Evolutionary conservation across 1,140 invertebrate species (phyloP).

Genomic region (Propsilocerus akamusi): DNA sequence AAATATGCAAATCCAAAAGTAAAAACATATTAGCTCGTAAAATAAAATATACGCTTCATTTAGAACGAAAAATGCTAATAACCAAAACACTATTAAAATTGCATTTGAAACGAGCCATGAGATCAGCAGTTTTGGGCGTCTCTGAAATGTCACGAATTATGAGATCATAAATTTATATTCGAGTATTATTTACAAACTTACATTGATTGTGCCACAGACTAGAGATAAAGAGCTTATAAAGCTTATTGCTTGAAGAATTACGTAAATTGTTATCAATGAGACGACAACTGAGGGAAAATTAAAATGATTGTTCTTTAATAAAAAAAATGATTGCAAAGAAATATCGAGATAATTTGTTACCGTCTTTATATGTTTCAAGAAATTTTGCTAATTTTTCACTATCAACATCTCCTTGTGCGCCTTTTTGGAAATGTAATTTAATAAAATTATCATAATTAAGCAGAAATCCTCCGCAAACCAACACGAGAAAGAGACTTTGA

Average conservation of each 20-base stretch:
- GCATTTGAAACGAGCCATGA: neutral
- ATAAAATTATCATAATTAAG: neutral
- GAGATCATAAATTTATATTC: neutral
- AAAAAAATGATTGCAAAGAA: neutral
- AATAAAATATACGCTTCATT: neutral
- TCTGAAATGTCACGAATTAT: neutral
- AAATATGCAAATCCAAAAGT: slow-evolving; percentile 1
- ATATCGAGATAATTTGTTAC: neutral
- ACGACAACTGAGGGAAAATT: neutral
- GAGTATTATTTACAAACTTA: neutral
- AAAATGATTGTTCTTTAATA: neutral
- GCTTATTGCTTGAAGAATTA: neutral
- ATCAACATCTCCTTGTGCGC: neutral
- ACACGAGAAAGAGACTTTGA: neutral
- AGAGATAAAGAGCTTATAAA: neutral
- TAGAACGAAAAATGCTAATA: neutral
- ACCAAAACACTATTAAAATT: neutral
- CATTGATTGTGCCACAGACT: neutral
- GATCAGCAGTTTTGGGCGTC: neutral
- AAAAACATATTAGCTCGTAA: neutral
- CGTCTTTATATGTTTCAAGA: neutral
- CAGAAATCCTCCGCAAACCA: neutral
- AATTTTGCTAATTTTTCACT: neutral
- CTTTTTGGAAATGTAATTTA: neutral
- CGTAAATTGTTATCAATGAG: neutral